Conservation (phyloP, 2,113 vertebrate genomes). For the Polypterus senegalus region DNA sequence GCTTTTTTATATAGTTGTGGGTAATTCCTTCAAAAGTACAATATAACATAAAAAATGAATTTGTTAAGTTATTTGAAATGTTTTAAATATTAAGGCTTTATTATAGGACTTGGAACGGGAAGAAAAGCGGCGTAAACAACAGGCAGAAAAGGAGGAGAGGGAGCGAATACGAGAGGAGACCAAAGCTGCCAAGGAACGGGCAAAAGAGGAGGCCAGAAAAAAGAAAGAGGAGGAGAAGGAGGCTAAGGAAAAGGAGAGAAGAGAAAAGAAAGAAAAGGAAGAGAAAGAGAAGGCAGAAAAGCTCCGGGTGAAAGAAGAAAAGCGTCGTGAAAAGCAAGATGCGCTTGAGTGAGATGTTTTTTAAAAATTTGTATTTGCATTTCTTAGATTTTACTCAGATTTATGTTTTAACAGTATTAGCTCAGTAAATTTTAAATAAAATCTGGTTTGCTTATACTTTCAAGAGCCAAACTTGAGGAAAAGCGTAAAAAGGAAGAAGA, state of each 20-base stretch:
- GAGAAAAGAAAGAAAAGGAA: constrained; percentile 52
- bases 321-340: constrained; percentile 72
- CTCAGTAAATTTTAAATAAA: too few species aligned
- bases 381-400: not conserved
- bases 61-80: too few species aligned
- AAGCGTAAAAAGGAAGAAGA: constrained; percentile 93
- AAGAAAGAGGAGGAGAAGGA: constrained; percentile 77
- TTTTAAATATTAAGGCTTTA: not conserved
- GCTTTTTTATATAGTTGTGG: too few species aligned
- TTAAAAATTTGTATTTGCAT: not conserved
- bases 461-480: constrained; percentile 85
- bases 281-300: constrained; percentile 70
- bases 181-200: constrained; percentile 34
- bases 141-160: constrained; percentile 58
- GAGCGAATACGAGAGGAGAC: constrained; percentile 70
- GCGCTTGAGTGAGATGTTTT: constrained; percentile 65
- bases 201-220: constrained; percentile 70
- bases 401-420: too few species aligned
- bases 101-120: constrained; percentile 55
- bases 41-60: too few species aligned
- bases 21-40: too few species aligned
- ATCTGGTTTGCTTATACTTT: not conserved
- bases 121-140: constrained; percentile 47
- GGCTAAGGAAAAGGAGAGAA: constrained; percentile 72
- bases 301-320: constrained; percentile 72